These are phyloP conservation scores for Helicoverpa assulta DNA, from an alignment of 2,888 invertebrate species.

Conservation along the genomic window DNA sequence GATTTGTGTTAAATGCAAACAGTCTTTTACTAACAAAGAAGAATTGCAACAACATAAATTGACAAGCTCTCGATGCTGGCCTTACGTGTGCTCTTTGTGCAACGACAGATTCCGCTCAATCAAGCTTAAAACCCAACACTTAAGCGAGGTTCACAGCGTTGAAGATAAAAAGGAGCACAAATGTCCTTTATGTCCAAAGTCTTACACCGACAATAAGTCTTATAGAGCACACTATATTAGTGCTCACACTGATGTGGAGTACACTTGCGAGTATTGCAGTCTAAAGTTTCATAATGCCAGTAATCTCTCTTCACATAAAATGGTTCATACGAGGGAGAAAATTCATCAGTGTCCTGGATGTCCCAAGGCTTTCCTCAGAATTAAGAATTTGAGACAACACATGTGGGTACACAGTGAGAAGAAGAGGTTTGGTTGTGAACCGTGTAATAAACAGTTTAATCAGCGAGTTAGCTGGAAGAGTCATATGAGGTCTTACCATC, in stretches of 20 bases:
- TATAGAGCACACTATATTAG: slow-evolving; percentile 73
- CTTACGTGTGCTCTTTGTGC: slow-evolving; percentile 70
- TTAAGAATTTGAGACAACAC: slow-evolving; percentile 75
- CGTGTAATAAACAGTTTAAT: slow-evolving; percentile 73
- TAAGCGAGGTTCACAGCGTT: slow-evolving; percentile 68
- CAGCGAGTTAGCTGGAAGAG: slow-evolving; percentile 73
- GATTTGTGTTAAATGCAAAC: slow-evolving; percentile 69
- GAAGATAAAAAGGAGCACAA: slow-evolving; percentile 63
- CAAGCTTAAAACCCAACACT: slow-evolving; percentile 66
- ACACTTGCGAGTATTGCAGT: slow-evolving; percentile 71
- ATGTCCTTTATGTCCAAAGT: slow-evolving; percentile 70
- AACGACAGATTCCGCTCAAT: slow-evolving; percentile 69
- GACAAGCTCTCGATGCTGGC: slow-evolving; percentile 71
- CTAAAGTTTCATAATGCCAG: slow-evolving; percentile 74
- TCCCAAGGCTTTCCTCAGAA: slow-evolving; percentile 76
- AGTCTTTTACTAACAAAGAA: slow-evolving; percentile 63
- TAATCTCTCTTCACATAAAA: slow-evolving; percentile 79
- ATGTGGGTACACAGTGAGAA: slow-evolving; percentile 78
- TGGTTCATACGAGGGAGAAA: slow-evolving; percentile 83
- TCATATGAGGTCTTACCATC: slow-evolving; percentile 78
- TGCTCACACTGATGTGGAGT: slow-evolving; percentile 71
- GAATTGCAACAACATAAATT: slow-evolving; percentile 67
- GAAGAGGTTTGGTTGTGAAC: slow-evolving; percentile 73
- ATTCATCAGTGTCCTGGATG: slow-evolving; percentile 84
- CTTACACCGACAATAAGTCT: slow-evolving; percentile 61